Evolutionary conservation across 2,888 invertebrate genomes (phyloP).

Genomic region (Catocala nupta): DNA sequence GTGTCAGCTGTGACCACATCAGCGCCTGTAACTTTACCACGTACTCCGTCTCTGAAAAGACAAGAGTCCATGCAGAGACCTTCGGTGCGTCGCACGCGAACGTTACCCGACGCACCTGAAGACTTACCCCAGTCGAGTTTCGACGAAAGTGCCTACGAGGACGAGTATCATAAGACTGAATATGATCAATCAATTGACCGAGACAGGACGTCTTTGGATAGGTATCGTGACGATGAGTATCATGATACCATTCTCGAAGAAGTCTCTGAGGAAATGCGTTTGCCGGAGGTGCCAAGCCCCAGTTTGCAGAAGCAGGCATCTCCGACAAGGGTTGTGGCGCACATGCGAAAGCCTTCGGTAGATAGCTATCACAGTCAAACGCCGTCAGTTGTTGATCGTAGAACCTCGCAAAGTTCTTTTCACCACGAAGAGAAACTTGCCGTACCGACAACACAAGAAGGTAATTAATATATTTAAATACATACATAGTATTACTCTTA

Average conservation of each 20-base stretch:
- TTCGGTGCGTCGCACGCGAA: slow-evolving; percentile 80
- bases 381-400: slow-evolving; percentile 79
- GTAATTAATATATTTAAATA: slow-evolving; percentile 51
- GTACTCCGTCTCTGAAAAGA: slow-evolving; percentile 80
- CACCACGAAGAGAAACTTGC: slow-evolving; percentile 87
- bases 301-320: slow-evolving; percentile 77
- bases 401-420: slow-evolving; percentile 83
- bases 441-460: slow-evolving; percentile 78
- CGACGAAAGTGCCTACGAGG: slow-evolving; percentile 86
- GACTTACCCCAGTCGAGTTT: slow-evolving; percentile 77
- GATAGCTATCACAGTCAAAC: slow-evolving; percentile 83
- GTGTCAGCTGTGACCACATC: slow-evolving; percentile 73
- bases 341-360: slow-evolving; percentile 78
- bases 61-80: slow-evolving; percentile 85
- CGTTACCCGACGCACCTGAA: slow-evolving; percentile 83
- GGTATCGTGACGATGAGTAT: slow-evolving; percentile 80
- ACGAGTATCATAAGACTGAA: slow-evolving; percentile 86
- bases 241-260: slow-evolving; percentile 77
- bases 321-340: slow-evolving; percentile 74
- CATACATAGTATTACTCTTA: too few relatives aligned
- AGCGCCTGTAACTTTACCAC: slow-evolving; percentile 72
- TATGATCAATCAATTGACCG: slow-evolving; percentile 79
- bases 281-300: slow-evolving; percentile 68
- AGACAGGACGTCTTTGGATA: slow-evolving; percentile 78
- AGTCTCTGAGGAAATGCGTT: slow-evolving; percentile 72